Evolutionary conservation across 2,797 vertebrate species (phyloP).

Genomic region (Aplochiton taeniatus): DNA sequence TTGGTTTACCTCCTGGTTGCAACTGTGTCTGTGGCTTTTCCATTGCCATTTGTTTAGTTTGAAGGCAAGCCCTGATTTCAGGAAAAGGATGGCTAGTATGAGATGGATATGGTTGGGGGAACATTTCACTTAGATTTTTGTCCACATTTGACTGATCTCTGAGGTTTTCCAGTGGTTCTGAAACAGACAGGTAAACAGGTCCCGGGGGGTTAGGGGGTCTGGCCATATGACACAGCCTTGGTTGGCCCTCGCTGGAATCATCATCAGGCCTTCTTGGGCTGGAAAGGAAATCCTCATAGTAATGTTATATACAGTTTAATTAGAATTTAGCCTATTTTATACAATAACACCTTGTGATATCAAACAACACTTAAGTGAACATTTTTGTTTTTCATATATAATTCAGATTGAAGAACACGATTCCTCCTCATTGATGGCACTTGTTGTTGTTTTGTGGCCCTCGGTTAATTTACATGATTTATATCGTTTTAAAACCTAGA

Average conservation of each 20-base stretch:
- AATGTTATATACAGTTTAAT: too few relatives aligned
- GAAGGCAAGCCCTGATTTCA: slow-evolving; percentile 31
- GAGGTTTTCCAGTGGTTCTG: background rate
- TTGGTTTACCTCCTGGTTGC: slow-evolving; percentile 8
- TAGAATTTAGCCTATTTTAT: too few relatives aligned
- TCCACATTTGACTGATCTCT: background rate
- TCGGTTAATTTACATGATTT: too few relatives aligned
- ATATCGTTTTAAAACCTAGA: too few relatives aligned
- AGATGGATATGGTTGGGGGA: background rate
- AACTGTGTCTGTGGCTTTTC: slow-evolving; percentile 14
- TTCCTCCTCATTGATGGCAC: too few relatives aligned
- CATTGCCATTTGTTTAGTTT: slow-evolving; percentile 16
- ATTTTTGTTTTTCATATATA: too few relatives aligned
- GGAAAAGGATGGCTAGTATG: slow-evolving; percentile 1
- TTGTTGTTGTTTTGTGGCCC: too few relatives aligned
- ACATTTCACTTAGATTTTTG: slow-evolving; percentile 15
- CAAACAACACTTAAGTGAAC: too few relatives aligned
- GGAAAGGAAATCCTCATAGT: background rate
- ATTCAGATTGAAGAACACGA: too few relatives aligned
- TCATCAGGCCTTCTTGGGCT: background rate
- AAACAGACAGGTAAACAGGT: background rate
- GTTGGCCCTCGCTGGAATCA: background rate
- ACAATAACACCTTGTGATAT: too few relatives aligned
- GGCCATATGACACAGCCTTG: background rate
- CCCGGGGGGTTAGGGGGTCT: slow-evolving; percentile 2